Evolutionary conservation across 2,797 vertebrate species (phyloP).

Genomic region (Peromyscus attwateri): DNA sequence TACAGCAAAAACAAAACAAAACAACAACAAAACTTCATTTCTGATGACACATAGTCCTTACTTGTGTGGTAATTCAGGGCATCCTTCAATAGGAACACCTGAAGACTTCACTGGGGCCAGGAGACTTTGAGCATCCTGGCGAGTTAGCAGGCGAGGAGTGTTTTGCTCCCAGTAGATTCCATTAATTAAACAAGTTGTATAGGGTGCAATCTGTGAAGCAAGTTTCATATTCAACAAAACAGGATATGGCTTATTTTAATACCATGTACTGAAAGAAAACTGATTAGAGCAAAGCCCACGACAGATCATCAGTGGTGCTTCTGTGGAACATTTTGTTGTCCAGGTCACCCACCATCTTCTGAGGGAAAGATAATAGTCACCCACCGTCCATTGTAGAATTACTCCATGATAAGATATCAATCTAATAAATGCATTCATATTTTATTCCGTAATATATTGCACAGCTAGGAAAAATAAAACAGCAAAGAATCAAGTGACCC

Average conservation of each 20-base stretch:
- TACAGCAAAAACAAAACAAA: neutral
- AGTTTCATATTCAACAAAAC: constrained; percentile 59
- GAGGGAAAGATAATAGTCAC: neutral
- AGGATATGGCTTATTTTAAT: neutral
- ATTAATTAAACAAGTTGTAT: constrained; percentile 97
- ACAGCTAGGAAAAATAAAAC: constrained; percentile 52
- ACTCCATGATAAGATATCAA: neutral
- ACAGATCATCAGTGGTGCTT: neutral
- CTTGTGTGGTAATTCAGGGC: constrained; percentile 94
- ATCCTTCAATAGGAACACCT: constrained; percentile 87
- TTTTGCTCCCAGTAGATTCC: constrained; percentile 98
- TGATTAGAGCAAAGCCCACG: neutral
- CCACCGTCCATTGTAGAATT: neutral
- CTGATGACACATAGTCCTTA: constrained; percentile 83
- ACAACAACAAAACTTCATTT: neutral
- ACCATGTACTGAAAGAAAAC: neutral
- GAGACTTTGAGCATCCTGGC: constrained; percentile 93
- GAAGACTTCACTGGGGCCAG: constrained; percentile 88
- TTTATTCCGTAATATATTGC: neutral
- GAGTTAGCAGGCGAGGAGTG: constrained; percentile 94
- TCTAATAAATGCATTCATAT: neutral
- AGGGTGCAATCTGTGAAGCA: constrained; percentile 94
- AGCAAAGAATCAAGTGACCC: neutral
- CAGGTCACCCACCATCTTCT: neutral
- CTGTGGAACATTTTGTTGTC: neutral